A percentile compares a stretch with the other conserved stretches of the same genome.
Conservation (phyloP, 2,113 vertebrate species). For the Anhinga anhinga region DNA sequence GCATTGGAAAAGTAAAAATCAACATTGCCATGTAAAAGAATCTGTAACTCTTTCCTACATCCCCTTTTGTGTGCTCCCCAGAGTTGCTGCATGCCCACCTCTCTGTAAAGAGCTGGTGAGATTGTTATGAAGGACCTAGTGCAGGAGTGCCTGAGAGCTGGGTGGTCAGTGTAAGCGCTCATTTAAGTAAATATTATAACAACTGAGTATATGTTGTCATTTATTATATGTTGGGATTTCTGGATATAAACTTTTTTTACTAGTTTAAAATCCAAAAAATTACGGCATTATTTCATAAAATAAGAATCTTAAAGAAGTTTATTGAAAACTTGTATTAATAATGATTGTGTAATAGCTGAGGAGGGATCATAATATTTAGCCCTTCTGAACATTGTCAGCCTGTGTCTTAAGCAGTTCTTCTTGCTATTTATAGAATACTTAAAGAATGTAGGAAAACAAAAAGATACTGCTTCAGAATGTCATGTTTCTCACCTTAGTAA, state of each 20-base stretch:
- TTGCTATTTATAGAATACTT: not conserved
- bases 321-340: not conserved
- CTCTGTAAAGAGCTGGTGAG: not conserved
- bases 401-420: not conserved
- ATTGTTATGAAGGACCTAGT: not conserved
- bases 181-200: not conserved
- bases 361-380: not conserved
- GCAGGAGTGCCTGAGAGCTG: not conserved
- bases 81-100: not conserved
- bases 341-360: not conserved
- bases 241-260: not conserved
- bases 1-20: not conserved
- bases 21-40: not conserved
- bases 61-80: too few relatives aligned
- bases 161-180: not conserved
- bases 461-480: not conserved
- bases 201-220: not conserved
- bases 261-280: not conserved
- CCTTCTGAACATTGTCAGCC: not conserved
- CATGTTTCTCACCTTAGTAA: not conserved
- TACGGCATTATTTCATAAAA: not conserved
- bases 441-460: not conserved
- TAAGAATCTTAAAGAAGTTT: not conserved
- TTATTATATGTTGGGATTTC: not conserved
- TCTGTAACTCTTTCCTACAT: fast-evolving